Base-by-base conservation (phyloP, 1,140 invertebrate species). In the Pogonognathellus flavescens region DNA sequence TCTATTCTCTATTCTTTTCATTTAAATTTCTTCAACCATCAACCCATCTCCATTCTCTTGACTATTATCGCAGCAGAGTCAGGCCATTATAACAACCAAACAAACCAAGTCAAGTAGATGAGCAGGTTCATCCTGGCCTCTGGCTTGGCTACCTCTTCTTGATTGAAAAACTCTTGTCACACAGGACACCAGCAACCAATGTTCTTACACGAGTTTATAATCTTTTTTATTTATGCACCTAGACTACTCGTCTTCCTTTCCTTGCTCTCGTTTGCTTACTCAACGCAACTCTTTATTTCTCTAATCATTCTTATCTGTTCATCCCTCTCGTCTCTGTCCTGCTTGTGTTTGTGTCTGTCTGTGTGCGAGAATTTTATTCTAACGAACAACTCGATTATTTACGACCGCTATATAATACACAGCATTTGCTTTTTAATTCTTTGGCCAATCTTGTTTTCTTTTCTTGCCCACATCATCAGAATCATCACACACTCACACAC, bases 121-220 rank as follows among this genome's bases (percentile, higher is more conserved):
- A 76, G 70, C 70, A 76, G 70, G 70, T 50, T 76, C 70, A 76
- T 76, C 70, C 70, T 76, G 70, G 70, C 70, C 70, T 76, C 70
- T 66, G 62, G 62, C 20, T 55, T 62, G 59, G 59, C 59, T 62
- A 62, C 59, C 16, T 55, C 31, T 55, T 14, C 1, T 76, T 31
- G 31, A 50, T 50, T 76, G 70, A 50, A 76, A 76, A 76, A 76
- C 13, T 49, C 70, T 41, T 76, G 70, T 76, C 41, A 50, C 70
- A 76, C 70, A 76, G 70, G 31, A 76, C 70, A 76, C 7, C 1
- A 50, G 10, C 41, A 76, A 49, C 41, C 31, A 60, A 60, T 70
- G 8, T 41, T 70, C 22, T 31, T 70, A 31, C 11, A 41, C 18
- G 1, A 25, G 22, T 70, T 70, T 14, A 14, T 14, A 57, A 57